Evolutionary conservation across 2,113 vertebrate genomes (phyloP).

Genomic region (Crocuta crocuta): DNA sequence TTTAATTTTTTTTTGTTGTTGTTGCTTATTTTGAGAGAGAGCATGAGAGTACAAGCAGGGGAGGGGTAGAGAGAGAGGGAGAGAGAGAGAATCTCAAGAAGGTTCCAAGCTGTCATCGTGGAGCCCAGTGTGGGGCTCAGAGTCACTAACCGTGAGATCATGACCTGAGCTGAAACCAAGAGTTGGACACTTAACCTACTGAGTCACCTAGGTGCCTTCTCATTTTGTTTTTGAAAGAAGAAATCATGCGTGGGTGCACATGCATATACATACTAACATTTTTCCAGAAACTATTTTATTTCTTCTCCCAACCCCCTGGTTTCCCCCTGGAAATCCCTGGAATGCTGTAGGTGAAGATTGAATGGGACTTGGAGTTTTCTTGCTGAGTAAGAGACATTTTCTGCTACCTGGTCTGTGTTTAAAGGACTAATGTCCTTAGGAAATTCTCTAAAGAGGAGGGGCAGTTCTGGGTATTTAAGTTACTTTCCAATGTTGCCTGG

Average conservation of each 20-base stretch:
- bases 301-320: background rate
- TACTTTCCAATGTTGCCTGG: conserved; percentile 68
- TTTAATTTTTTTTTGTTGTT: too few species aligned
- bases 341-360: conserved; percentile 24
- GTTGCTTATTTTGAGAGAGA: too few species aligned
- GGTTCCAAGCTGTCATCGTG: too few species aligned
- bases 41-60: too few species aligned
- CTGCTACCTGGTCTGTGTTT: conserved; percentile 71
- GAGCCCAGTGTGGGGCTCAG: too few species aligned
- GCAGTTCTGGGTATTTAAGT: conserved; percentile 70
- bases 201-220: background rate
- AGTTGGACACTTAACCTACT: too few species aligned
- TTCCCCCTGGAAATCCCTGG: background rate
- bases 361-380: conserved; percentile 67
- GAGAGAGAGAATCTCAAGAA: too few species aligned
- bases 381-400: conserved; percentile 66
- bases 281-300: background rate
- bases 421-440: conserved; percentile 63
- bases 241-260: background rate
- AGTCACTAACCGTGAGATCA: too few species aligned
- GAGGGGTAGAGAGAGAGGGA: too few species aligned
- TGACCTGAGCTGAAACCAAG: too few species aligned
- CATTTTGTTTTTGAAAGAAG: conserved; percentile 28
- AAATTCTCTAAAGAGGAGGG: conserved; percentile 67
- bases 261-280: background rate